Evolutionary conservation across 2,888 invertebrate genomes (phyloP).

Genomic region (Apotomis capreana): DNA sequence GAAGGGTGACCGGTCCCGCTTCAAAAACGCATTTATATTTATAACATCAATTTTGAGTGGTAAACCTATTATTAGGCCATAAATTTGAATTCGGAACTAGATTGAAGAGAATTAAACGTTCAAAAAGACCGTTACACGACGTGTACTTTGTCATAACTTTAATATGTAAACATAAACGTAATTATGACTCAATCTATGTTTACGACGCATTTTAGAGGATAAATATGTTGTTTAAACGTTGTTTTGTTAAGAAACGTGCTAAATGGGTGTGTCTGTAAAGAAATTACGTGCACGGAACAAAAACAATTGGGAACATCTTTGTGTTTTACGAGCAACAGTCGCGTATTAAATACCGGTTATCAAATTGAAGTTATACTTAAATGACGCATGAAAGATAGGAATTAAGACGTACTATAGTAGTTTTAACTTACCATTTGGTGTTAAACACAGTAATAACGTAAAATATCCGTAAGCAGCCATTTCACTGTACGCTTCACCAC

Average conservation of each 20-base stretch:
- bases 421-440: slow-evolving; percentile 61
- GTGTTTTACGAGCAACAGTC: slow-evolving; percentile 5
- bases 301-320: slow-evolving; percentile 34
- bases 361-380: background rate
- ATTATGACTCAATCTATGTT: background rate
- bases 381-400: background rate
- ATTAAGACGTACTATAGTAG: slow-evolving; percentile 9
- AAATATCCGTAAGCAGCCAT: slow-evolving; percentile 62
- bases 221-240: slow-evolving; percentile 11
- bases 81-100: slow-evolving; percentile 26
- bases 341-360: slow-evolving; percentile 10
- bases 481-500: slow-evolving; percentile 49
- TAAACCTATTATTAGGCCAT: slow-evolving; percentile 39
- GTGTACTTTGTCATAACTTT: slow-evolving; percentile 30
- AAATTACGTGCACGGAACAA: slow-evolving; percentile 35
- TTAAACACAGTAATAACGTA: slow-evolving; percentile 54
- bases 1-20: slow-evolving; percentile 1
- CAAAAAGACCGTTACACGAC: slow-evolving; percentile 42
- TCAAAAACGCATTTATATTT: slow-evolving; percentile 31
- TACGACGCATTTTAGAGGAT: background rate
- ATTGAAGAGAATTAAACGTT: slow-evolving; percentile 43
- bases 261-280: slow-evolving; percentile 34
- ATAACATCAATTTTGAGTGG: slow-evolving; percentile 32
- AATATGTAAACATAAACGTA: background rate
- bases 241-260: slow-evolving; percentile 23